Evolutionary conservation across 2,888 invertebrate species (phyloP), one percentile per base, ranked within the genome.

Genomic region (Gerris lacustris): DNA sequence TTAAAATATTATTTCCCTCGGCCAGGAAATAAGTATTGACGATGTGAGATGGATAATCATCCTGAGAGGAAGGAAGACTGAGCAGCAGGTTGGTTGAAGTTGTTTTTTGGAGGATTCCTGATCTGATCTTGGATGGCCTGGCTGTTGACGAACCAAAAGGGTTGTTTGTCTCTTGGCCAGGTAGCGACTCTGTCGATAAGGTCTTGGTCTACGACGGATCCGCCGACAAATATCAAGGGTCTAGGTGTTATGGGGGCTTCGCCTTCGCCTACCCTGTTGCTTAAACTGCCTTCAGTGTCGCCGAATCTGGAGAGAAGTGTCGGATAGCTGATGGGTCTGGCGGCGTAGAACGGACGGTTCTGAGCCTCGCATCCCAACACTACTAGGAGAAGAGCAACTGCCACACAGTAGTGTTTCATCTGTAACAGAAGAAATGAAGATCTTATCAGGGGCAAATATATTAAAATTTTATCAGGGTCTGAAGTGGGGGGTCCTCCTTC

Each of bases 111-210:
- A 55, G 55, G 55, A 55, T 55, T 55, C 45, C 78, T 79, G 45
- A 86, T 82, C 6, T 86, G 81, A 0, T 82, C 84, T 77, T 89
- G 88, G 9, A 88, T 83, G 0, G 86, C 86, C 75, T 86, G 83
- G 79, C 87, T 86, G 78, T 90, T 90, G 69, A 89, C 78, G 72
- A 85, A 84, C 90, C 90, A 90, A 80, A 88, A 90, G 0, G 90
- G 90, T 73, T 86, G 85, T 66, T 87, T 82, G 74, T 89, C 88
- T 69, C 83, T 78, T 0, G 90, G 89, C 79, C 87, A 83, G 62
- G 83, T 82, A 77, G 84, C 86, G 45, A 90, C 81, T n/a, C 86
- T 80, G 64, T 88, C 83, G 0, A 89, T 81, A 5, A 87, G 79
- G 5, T 84, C 83, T 66, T 79, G 79, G 76, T 90, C 88, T 44